Percentiles rank a stretch among this genome's conserved stretches.
These are phyloP conservation scores for Psilopsiagon aymara DNA, from an alignment of 2,113 vertebrate species.

Conservation along the genomic window DNA sequence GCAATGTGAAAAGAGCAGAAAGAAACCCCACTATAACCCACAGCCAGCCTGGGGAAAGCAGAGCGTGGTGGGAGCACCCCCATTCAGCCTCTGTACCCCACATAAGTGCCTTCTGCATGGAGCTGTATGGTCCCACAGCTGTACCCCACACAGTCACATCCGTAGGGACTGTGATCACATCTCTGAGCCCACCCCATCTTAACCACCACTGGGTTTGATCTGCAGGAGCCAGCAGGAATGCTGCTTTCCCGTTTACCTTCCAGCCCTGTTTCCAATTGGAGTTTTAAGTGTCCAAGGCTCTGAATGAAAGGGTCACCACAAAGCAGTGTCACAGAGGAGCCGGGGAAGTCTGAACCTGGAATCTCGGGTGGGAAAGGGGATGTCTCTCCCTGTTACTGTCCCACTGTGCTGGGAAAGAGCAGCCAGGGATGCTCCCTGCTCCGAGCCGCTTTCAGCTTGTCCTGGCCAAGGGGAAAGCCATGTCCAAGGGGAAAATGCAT, in stretches of 20 bases:
- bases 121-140: fast-evolving
- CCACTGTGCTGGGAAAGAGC: not conserved
- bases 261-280: not conserved
- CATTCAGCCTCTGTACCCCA: not conserved
- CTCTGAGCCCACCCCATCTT: not conserved
- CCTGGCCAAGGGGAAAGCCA: not conserved
- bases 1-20: not conserved
- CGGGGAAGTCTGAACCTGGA: not conserved
- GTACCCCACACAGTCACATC: not conserved
- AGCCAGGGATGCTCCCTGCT: not conserved
- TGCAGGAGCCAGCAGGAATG: not conserved
- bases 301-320: not conserved
- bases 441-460: not conserved
- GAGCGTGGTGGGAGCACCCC: not conserved
- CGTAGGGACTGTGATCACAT: not conserved
- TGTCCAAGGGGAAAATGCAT: not conserved
- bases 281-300: not conserved
- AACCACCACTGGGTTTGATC: not conserved
- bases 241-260: not conserved
- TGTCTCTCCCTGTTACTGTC: not conserved
- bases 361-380: not conserved
- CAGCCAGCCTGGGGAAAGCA: not conserved
- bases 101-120: not conserved
- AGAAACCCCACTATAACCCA: not conserved
- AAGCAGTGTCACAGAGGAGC: not conserved